Conservation (phyloP, 2,888 invertebrate genomes). For the Xylota sylvarum region DNA sequence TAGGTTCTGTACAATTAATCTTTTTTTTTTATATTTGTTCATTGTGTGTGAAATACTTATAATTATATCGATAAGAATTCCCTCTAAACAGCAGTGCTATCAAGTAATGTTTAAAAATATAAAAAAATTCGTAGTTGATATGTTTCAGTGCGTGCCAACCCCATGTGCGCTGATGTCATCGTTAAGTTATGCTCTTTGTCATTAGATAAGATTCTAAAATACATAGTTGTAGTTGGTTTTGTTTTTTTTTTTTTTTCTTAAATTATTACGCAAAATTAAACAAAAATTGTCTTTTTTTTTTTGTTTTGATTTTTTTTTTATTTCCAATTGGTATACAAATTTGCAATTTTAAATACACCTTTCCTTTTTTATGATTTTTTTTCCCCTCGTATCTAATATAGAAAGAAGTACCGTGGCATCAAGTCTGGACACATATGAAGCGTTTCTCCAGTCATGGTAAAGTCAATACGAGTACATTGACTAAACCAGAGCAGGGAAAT, state of each 20-base stretch:
- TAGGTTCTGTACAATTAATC: constrained; percentile 1
- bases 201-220: constrained; percentile 30
- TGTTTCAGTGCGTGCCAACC: neutral
- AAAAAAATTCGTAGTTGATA: neutral
- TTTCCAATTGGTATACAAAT: constrained; percentile 61
- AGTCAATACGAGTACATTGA: constrained; percentile 83
- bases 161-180: constrained; percentile 30
- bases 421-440: constrained; percentile 84
- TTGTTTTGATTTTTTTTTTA: constrained; percentile 15
- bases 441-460: constrained; percentile 83
- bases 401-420: constrained; percentile 84
- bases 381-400: constrained; percentile 74
- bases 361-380: constrained; percentile 60
- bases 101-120: constrained; percentile 14
- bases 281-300: neutral
- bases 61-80: constrained; percentile 26
- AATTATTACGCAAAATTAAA: constrained; percentile 9
- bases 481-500: constrained; percentile 77
- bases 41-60: neutral
- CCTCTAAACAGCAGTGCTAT: neutral
- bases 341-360: constrained; percentile 29
- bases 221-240: neutral
- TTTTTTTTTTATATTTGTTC: neutral
- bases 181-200: constrained; percentile 2
- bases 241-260: neutral